Evolutionary conservation across 2,113 vertebrate genomes (phyloP).

Genomic region (Petromus typicus): DNA sequence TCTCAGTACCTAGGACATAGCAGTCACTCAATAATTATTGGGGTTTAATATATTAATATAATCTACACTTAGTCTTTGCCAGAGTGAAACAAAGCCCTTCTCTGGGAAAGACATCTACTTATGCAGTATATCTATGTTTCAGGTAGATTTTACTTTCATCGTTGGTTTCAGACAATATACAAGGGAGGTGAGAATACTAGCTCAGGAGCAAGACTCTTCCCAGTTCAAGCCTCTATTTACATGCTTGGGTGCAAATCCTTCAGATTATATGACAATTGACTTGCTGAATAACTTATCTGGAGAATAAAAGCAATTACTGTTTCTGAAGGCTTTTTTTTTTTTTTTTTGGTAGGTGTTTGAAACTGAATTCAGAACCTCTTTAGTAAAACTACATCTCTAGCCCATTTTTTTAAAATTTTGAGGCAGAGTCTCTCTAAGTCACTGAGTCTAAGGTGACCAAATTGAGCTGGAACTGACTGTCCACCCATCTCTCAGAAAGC

Average conservation of each 20-base stretch:
- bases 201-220: background rate
- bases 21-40: conserved; percentile 2
- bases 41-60: background rate
- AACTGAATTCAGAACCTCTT: background rate
- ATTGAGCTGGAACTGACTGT: background rate
- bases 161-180: background rate
- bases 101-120: background rate
- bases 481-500: background rate
- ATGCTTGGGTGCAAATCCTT: background rate
- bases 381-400: background rate
- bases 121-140: background rate
- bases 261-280: background rate
- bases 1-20: background rate
- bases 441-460: background rate
- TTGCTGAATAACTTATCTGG: conserved; percentile 2
- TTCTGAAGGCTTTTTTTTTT: background rate
- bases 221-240: background rate
- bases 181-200: background rate
- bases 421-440: background rate
- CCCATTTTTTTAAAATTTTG: background rate
- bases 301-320: background rate
- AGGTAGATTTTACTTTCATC: background rate
- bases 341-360: background rate
- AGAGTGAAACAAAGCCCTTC: background rate
- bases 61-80: background rate